These are phyloP conservation scores for Heterotis niloticus DNA, from an alignment of 2,113 vertebrate genomes.

Conservation along the genomic window DNA sequence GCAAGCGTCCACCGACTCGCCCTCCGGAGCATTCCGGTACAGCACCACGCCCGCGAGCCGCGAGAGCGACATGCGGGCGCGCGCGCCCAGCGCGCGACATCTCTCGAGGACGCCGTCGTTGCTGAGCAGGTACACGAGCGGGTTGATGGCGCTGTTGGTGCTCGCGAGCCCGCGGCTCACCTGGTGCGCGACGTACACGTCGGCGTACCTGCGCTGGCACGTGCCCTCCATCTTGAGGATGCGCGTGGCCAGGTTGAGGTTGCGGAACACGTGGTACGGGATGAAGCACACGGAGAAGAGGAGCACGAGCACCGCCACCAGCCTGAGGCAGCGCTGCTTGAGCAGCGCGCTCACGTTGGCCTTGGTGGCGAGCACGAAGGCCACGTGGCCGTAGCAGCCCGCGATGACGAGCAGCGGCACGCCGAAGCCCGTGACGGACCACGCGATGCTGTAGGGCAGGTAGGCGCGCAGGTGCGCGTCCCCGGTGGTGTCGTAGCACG, in stretches of 20 bases:
- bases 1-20: neutral
- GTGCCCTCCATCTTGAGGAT: slow-evolving; percentile 41
- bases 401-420: slow-evolving; percentile 44
- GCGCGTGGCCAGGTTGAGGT: slow-evolving; percentile 63
- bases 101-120: slow-evolving; percentile 55
- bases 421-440: slow-evolving; percentile 51
- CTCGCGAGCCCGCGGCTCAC: slow-evolving; percentile 69
- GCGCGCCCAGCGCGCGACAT: slow-evolving; percentile 21
- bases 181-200: slow-evolving; percentile 69
- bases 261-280: slow-evolving; percentile 73
- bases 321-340: slow-evolving; percentile 62
- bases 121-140: slow-evolving; percentile 66
- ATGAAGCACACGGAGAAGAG: slow-evolving; percentile 74
- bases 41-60: slow-evolving; percentile 11
- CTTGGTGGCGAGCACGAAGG: slow-evolving; percentile 58
- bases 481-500: slow-evolving; percentile 50
- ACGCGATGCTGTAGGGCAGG: slow-evolving; percentile 33
- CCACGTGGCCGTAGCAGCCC: slow-evolving; percentile 63
- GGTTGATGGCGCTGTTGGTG: slow-evolving; percentile 74
- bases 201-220: slow-evolving; percentile 45
- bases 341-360: slow-evolving; percentile 51
- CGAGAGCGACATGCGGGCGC: slow-evolving; percentile 30
- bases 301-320: slow-evolving; percentile 60
- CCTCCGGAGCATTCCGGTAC: slow-evolving; percentile 33
- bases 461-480: slow-evolving; percentile 16